A percentile compares a stretch with the other conserved stretches of the same genome.
Conservation (phyloP, 1,140 invertebrate genomes). For the Zaprionus lachaisei region DNA sequence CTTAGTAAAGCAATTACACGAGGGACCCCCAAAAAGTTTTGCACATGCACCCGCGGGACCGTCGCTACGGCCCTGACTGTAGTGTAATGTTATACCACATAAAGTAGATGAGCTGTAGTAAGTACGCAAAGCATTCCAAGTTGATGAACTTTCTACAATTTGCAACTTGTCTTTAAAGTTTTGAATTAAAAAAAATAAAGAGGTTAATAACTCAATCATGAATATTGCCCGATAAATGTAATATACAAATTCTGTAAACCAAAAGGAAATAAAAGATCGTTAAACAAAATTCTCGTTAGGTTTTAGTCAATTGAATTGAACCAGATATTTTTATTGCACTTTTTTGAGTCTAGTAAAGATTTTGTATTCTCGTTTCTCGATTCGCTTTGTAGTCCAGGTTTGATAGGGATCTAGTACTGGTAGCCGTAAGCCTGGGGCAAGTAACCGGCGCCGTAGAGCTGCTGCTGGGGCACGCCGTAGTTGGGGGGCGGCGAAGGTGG, state of each 20-base stretch:
- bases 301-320: conserved; percentile 41
- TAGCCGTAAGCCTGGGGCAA: conserved; percentile 58
- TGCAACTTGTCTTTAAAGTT: no score
- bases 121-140: no score
- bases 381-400: conserved; percentile 16
- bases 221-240: not conserved
- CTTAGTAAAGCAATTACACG: no score
- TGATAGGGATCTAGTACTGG: conserved; percentile 50
- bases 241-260: not conserved
- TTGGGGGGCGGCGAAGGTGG: conserved; percentile 59
- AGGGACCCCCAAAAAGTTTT: no score
- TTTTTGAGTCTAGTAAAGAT: conserved; percentile 40
- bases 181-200: no score
- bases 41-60: no score
- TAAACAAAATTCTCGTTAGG: not conserved
- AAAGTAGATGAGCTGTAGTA: no score
- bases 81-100: no score
- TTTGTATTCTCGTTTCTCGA: conserved; percentile 37
- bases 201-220: no score
- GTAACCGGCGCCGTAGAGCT: conserved; percentile 53
- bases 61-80: no score
- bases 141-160: no score
- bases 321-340: conserved; percentile 54
- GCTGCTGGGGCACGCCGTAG: conserved; percentile 66
- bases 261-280: not conserved